Base-by-base conservation (phyloP, 2,888 invertebrate genomes). In the Mystacides longicornis region DNA sequence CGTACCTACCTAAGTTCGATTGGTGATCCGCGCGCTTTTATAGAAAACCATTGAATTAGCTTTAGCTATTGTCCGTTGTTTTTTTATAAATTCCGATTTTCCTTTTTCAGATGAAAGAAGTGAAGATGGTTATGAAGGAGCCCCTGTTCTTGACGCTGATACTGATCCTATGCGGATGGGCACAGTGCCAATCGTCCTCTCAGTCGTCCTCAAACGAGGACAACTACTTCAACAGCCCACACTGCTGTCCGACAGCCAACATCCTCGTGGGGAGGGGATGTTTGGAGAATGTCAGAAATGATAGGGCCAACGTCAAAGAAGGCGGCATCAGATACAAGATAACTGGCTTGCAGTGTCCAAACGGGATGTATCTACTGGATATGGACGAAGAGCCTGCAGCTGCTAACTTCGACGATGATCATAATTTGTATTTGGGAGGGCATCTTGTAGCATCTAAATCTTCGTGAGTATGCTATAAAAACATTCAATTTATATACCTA, bases 211-310 rank as follows among this genome's bases (percentile, higher is more conserved):
- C n/a, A n/a, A n/a, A n/a, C n/a, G n/a, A n/a, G n/a, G n/a, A n/a
- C n/a, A n/a, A n/a, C n/a, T n/a, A n/a, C n/a, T n/a, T n/a, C 31
- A 19, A 45, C 18, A 37, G 23, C n/a, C 4, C 31, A 23, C 49
- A 23, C 56, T 77, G 77, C 61, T 77, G 77, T 55, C 65, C 65
- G 1, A 66, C 67, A 54, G 65, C 66, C 45, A 66, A 68, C 45
- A 56, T 67, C 7, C 64, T 75, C 22, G 60, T 60, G 2, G 59
- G 62, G 1, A 62, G 61, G 2, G 70, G 72, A 1, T 64, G 54
- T n/a, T 11, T 73, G 61, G 57, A 27, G 14, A 65, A 63, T 3
- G 37, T 16, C n/a, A 37, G 37, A 14, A 16, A 37, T n/a, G 37
- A 4, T 4, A 14, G 11, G 27, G 27, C 27, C 5, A 27, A 27